Conservation (phyloP, 1,140 invertebrate species). For the Dufourea novaeangliae region DNA sequence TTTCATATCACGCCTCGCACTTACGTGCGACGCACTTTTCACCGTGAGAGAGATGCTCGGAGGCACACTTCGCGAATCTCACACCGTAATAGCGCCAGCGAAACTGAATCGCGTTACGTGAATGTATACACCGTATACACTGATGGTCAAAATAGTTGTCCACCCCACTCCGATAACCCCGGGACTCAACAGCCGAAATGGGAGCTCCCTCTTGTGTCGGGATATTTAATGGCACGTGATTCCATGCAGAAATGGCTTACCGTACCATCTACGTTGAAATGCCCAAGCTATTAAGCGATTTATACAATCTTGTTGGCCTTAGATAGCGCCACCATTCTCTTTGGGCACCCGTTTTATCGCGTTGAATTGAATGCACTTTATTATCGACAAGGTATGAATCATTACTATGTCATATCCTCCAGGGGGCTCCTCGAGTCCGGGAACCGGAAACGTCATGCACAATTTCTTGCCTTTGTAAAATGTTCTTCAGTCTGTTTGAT, state of each 20-base stretch:
- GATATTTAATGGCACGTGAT: too few relatives aligned
- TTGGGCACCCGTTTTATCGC: too few relatives aligned
- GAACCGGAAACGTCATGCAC: not conserved
- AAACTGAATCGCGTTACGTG: constrained; percentile 55
- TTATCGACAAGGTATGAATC: not conserved
- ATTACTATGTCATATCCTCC: constrained; percentile 11
- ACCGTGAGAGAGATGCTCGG: constrained; percentile 11
- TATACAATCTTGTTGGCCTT: too few relatives aligned
- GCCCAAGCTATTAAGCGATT: too few relatives aligned
- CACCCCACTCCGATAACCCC: too few relatives aligned
- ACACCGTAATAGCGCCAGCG: constrained; percentile 42
- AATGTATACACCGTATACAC: constrained; percentile 24
- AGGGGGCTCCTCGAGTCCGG: constrained; percentile 13
- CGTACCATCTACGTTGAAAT: too few relatives aligned
- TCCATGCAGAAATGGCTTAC: too few relatives aligned
- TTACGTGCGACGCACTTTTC: constrained; percentile 50
- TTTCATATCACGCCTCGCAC: constrained; percentile 52
- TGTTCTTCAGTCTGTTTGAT: constrained; percentile 36
- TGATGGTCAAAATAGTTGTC: too few relatives aligned
- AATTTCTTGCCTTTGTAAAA: constrained; percentile 25
- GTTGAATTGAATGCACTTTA: not conserved
- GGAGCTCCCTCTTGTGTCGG: too few relatives aligned
- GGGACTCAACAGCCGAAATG: too few relatives aligned
- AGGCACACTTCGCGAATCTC: constrained; percentile 43
- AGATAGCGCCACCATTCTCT: too few relatives aligned